These are phyloP conservation scores for Propithecus coquereli DNA, from an alignment of 2,113 vertebrate species.

Conservation along the genomic window DNA sequence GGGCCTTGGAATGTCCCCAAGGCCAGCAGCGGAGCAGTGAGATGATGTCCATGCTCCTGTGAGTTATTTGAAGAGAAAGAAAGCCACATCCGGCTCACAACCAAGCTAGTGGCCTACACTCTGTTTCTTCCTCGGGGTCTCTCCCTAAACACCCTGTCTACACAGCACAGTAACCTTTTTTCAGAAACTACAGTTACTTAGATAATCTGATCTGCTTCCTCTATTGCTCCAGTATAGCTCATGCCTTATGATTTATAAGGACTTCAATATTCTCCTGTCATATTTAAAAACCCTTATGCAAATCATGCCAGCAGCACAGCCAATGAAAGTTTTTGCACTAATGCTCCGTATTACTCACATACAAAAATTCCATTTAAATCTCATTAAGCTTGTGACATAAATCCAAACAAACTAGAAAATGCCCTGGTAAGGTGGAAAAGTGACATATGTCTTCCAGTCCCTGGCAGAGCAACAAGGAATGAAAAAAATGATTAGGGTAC, in stretches of 20 bases:
- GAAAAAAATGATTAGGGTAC: constrained; percentile 69
- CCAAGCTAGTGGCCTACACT: accelerated
- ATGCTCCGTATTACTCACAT: constrained; percentile 85
- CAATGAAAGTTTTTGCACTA: constrained; percentile 81
- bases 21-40: background rate
- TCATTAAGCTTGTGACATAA: constrained; percentile 88
- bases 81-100: background rate
- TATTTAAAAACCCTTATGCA: constrained; percentile 86
- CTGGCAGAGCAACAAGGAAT: constrained; percentile 68
- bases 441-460: constrained; percentile 83
- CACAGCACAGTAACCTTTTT: background rate
- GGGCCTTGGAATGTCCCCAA: background rate
- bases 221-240: constrained; percentile 21
- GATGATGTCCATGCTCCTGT: background rate
- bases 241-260: constrained; percentile 75
- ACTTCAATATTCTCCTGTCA: constrained; percentile 80
- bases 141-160: background rate
- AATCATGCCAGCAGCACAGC: constrained; percentile 78
- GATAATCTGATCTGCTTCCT: background rate
- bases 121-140: background rate
- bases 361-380: constrained; percentile 88
- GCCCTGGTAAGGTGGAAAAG: constrained; percentile 83
- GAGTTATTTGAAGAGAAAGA: background rate
- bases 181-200: background rate
- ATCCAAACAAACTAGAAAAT: constrained; percentile 88